Percentiles rank a stretch among this genome's conserved stretches.
Evolutionary conservation across 2,888 invertebrate genomes (phyloP).

Genomic region (Ommatoiulus sabulosus): DNA sequence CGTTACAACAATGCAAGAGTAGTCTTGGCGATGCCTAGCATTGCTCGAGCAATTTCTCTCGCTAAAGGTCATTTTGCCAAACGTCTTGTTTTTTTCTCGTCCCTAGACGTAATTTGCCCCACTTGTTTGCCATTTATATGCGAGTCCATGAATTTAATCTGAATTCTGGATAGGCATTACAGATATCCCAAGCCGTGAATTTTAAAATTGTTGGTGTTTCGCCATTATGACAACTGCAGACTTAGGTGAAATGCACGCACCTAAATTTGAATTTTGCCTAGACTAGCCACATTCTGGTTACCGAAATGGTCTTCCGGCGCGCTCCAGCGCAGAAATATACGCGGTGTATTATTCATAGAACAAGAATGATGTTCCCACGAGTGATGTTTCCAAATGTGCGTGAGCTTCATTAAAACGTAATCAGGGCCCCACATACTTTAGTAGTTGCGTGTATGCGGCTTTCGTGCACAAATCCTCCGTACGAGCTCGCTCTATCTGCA

Average conservation of each 20-base stretch:
- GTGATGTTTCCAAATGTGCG: not conserved
- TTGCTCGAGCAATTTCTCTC: too few relatives aligned
- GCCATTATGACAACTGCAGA: not conserved
- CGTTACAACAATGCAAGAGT: too few relatives aligned
- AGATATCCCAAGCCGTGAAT: not conserved
- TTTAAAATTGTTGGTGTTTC: not conserved
- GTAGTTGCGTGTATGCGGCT: not conserved
- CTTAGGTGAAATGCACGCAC: too few relatives aligned
- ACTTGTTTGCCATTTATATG: not conserved
- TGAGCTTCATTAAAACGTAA: not conserved
- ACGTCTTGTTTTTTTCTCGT: not conserved
- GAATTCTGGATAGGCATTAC: not conserved
- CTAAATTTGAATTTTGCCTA: not conserved
- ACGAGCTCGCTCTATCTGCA: not conserved
- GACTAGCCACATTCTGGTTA: not conserved
- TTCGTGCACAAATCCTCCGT: not conserved
- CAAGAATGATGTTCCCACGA: not conserved
- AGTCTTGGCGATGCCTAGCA: too few relatives aligned
- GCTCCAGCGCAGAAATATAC: not conserved
- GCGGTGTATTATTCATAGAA: not conserved
- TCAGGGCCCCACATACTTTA: not conserved
- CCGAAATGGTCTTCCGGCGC: not conserved
- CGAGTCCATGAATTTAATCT: not conserved
- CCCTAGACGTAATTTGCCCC: not conserved
- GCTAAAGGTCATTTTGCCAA: too few relatives aligned